Base-by-base conservation (phyloP, 2,113 vertebrate genomes). In the Actinemys pallida region DNA sequence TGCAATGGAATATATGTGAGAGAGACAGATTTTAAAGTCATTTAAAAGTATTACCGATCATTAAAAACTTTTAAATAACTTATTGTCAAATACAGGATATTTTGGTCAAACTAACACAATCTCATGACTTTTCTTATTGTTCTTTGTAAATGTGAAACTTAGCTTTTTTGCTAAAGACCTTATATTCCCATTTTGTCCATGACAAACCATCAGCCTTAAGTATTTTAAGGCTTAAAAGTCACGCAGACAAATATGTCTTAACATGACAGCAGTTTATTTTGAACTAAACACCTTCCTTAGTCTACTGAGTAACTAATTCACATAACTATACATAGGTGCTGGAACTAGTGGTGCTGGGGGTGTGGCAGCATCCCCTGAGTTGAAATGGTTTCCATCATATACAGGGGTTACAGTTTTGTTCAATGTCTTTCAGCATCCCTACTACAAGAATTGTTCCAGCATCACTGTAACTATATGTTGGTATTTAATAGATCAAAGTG, bases 401-500 rank as follows among this genome's bases (percentile, higher is more conserved):
- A 16, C 50, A 54, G 53, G 53, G 19, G 53, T 54, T 54, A 54
- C 8, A 54, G 20, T 22, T 54, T 54, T 54, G 53, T 54, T 54
- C 8, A 54, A 22, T 54, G 53, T 54, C 53, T 54, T 22, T 54
- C 53, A 54, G 53, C 53, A 54, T 54, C 20, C 53, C 20, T 54
- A 54, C 53, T 54, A 54, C 22, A 54, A 54, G 22, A 54, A 8
- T 22, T 54, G 53, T 54, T 54, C 53, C 53, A 54, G 53, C 20
- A 54, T 20, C 52, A 22, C 53, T 54, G 53, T 5, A 24, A 78
- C 4, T 29, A 0, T 1, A 13, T 17, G 39, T 50, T 79, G 45
- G 10, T 10, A 25, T 1, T 10, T 2, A 47, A 4, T 0, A 50
- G 35, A 39, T 2, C 24, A 3, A 80, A 42, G 72, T 0, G 6